Evolutionary conservation across 1,140 invertebrate genomes (phyloP), one percentile per base, ranked within the genome.

Genomic region (Drosophila ananassae): DNA sequence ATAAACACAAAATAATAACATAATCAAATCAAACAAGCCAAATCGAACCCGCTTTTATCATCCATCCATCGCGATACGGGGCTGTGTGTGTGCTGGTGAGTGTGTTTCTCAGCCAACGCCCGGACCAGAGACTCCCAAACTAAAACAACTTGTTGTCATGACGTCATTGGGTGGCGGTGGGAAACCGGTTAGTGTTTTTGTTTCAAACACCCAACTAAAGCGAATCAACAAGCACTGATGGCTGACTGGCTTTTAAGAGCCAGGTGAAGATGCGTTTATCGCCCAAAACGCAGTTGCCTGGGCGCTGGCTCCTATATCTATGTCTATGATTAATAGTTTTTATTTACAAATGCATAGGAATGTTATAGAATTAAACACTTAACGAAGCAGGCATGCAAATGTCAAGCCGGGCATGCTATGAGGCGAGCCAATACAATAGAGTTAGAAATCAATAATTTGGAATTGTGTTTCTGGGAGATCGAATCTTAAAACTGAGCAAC

Each of bases 1-100:
- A 81, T 72, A 78, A 82, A 82, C 81, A 85, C 60, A 80, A 75
- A 75, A 85, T 84, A 84, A 84, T 81, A 78, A 66, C 82, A 87
- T 85, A 87, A 84, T 85, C 81, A 85, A 84, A 76, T 76, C 73
- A 76, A 76, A 76, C 37, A 76, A 57, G 51, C 52, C 48, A 44
- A 73, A 76, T 76, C 80, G 62, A 78, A 84, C 66, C 68, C 71
- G 76, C 58, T 39, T 69, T 57, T 68, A 68, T 56, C 63, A 39
- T 28, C 32, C 79, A 39, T 57, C 55, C 53, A 61, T 46, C 59
- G 56, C 32, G 9, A 50, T 37, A 34, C 52, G 37, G 32, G 17
- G 13, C 37, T 76, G 34, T 32, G 39, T 52, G 25, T 52, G 39
- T 34, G 17, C 17, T 48, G 5, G 51, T 22, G 47, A 47, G 47